Evolutionary conservation across 2,888 invertebrate species (phyloP).

Genomic region (Hirtodrosophila cameraria): DNA sequence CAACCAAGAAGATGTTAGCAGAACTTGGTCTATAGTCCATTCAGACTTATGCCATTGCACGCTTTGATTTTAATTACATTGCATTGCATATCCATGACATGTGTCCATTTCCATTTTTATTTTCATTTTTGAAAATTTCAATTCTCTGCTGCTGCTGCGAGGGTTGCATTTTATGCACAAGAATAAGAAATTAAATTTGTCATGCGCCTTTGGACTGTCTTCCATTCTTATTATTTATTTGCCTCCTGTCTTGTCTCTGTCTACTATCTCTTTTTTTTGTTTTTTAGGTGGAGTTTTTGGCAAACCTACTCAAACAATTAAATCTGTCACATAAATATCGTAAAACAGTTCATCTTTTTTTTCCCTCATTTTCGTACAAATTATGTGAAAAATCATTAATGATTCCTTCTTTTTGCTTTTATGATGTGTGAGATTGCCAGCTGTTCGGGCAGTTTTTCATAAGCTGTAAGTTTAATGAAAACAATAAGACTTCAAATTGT

Average conservation of each 20-base stretch:
- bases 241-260: constrained; percentile 16
- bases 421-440: constrained; percentile 37
- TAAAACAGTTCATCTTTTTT: constrained; percentile 54
- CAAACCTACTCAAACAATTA: constrained; percentile 72
- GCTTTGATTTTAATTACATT: constrained; percentile 73
- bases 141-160: too few species aligned
- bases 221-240: constrained; percentile 28
- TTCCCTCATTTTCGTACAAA: constrained; percentile 65
- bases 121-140: constrained; percentile 3
- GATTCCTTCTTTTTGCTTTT: constrained; percentile 31
- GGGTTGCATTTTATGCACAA: constrained; percentile 51
- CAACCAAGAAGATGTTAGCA: neutral
- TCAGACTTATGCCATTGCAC: constrained; percentile 66
- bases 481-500: too few species aligned
- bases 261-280: too few species aligned
- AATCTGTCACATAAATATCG: constrained; percentile 76
- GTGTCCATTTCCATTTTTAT: constrained; percentile 57
- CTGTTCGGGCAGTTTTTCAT: too few species aligned
- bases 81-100: constrained; percentile 58
- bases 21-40: constrained; percentile 14
- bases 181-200: constrained; percentile 80
- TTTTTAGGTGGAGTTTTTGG: constrained; percentile 31
- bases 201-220: constrained; percentile 63
- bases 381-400: constrained; percentile 71
- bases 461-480: too few species aligned